Base-by-base conservation (phyloP, 37 sponge, comb jelly and placozoan species). In the Beroe ovata region DNA sequence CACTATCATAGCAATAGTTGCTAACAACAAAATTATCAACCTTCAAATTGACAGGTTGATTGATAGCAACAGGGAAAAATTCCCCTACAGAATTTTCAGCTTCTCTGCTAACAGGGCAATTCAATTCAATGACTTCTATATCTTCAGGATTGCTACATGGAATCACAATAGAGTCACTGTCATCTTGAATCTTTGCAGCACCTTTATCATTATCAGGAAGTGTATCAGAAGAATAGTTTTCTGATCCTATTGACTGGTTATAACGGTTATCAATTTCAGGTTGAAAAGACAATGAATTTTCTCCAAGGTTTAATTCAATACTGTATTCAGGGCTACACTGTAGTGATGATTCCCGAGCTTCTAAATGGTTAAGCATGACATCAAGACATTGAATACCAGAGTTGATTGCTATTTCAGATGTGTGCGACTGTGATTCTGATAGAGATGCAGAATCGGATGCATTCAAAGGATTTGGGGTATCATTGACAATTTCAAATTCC, bases 351-450 rank as follows among this genome's bases (percentile, higher is more conserved):
- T 77, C 84, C 41, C 84, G 2, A 0, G 84, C 42, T 77, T 77
- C 36, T n/a, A 77, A 42, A 42, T 77, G 84, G 38, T 77, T 77
- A 14, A 77, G 84, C 84, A 77, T 77, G n/a, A 77, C 54, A 77
- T 77, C 84, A 36, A 77, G 38, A 77, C 84, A 77, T 40, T 77
- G 84, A 8, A 77, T 22, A 20, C 84, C 84, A 40, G 36, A 20
- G 11, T 30, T 71, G 6, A 38, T 6, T 35, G 34, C 29, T 71
- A 38, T 20, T n/a, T 77, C 63, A 62, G 63, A 6, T 11, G 11
- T 11, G 11, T 16, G 11, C 11, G 6, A 16, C 11, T 47, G 54
- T 16, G 11, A 6, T 47, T 6, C 6, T 47, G 54, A 47, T 47
- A 47, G 11, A 11, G 54, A 47, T 47, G 54, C 11, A 47, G 11